Evolutionary conservation across 2,888 invertebrate genomes (phyloP).

Genomic region (Acrobasis repandana): DNA sequence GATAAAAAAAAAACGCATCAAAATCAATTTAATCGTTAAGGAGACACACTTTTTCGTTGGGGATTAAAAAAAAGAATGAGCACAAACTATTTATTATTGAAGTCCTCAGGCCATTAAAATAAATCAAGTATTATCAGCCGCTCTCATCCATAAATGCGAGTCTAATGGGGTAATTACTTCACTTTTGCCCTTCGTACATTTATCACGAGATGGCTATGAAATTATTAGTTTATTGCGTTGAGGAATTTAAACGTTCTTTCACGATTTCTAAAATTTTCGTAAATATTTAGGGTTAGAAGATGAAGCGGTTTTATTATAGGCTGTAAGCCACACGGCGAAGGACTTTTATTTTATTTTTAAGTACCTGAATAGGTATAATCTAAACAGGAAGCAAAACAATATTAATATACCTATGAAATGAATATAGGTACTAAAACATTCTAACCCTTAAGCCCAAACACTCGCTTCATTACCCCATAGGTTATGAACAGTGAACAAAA

Average conservation of each 20-base stretch:
- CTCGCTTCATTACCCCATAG: conserved; percentile 29
- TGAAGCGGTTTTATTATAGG: too few relatives aligned
- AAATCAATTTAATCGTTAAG: too few relatives aligned
- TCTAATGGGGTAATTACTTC: conserved; percentile 13
- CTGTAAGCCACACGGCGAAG: too few relatives aligned
- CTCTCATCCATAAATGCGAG: conserved; percentile 6
- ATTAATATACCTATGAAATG: background rate
- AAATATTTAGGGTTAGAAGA: too few relatives aligned
- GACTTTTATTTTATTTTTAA: too few relatives aligned
- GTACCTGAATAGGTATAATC: too few relatives aligned
- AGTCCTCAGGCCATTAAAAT: background rate
- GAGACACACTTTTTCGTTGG: too few relatives aligned
- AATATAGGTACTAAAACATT: too few relatives aligned
- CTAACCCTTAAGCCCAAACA: conserved; percentile 24
- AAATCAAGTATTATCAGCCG: conserved; percentile 11
- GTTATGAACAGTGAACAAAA: conserved; percentile 24
- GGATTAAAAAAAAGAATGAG: background rate
- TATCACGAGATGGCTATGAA: background rate
- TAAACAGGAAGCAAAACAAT: background rate
- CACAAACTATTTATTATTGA: background rate
- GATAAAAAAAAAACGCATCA: too few relatives aligned
- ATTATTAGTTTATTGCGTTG: background rate
- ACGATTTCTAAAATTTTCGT: too few relatives aligned
- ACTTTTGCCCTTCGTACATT: conserved; percentile 10
- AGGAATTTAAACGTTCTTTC: background rate